A percentile compares a stretch with the other conserved stretches of the same genome.
Evolutionary conservation across 1,140 invertebrate genomes (phyloP).

Genomic region (Lutraria rhynchaena): DNA sequence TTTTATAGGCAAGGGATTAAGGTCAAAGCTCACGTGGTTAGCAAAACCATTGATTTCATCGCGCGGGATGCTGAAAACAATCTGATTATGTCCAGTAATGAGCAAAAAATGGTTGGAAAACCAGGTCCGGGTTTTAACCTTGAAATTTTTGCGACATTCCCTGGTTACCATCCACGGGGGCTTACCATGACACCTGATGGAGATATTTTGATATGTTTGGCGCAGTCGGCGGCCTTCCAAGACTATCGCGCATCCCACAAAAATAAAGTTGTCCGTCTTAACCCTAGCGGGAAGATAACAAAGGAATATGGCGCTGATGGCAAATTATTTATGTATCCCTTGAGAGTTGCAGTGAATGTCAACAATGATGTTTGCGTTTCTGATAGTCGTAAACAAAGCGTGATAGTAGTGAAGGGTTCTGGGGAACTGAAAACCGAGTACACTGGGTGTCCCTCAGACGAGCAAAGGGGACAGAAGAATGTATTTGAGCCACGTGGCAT

Average conservation of each 20-base stretch:
- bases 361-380: constrained; percentile 55
- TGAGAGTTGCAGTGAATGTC: constrained; percentile 49
- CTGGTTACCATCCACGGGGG: constrained; percentile 51
- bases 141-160: constrained; percentile 45
- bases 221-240: constrained; percentile 54
- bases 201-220: constrained; percentile 44
- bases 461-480: constrained; percentile 5
- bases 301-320: constrained; percentile 53
- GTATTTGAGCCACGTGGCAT: constrained; percentile 54
- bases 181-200: constrained; percentile 29
- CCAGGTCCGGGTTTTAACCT: constrained; percentile 55
- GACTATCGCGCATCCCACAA: constrained; percentile 46
- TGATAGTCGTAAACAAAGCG: constrained; percentile 41
- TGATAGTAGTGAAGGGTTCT: constrained; percentile 39
- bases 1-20: constrained; percentile 55
- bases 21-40: constrained; percentile 44
- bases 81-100: constrained; percentile 53
- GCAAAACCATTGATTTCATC: constrained; percentile 56
- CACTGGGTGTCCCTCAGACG: not conserved
- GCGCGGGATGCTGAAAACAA: constrained; percentile 36
- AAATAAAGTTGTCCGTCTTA: constrained; percentile 53
- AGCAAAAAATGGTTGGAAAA: constrained; percentile 51
- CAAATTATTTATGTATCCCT: constrained; percentile 54
- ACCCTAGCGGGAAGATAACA: constrained; percentile 25
- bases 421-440: constrained; percentile 50